Percentiles rank a stretch among this genome's conserved stretches.
phyloP scores from a whole-genome alignment of 2,888 invertebrate species.

The Aleiodes testaceus region DNA sequence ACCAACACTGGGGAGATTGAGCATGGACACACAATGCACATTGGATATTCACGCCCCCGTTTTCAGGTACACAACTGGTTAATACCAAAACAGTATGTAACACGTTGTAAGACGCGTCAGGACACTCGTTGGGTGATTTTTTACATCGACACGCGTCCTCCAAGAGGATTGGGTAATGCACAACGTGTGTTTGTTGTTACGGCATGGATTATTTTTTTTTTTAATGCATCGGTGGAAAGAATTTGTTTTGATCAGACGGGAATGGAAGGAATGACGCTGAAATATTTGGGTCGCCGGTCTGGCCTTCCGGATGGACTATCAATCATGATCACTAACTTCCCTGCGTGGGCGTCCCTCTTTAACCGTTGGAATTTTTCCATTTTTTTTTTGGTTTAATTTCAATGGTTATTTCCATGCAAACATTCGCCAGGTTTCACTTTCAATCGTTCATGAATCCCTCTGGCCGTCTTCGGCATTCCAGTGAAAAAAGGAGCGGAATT shows the following conservation, averaged over 20 bases:
- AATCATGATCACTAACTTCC: slow-evolving; percentile 36
- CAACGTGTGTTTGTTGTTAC: slow-evolving; percentile 7
- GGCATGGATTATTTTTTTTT: background rate
- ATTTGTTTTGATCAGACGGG: background rate
- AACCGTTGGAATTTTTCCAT: background rate
- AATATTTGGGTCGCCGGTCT: slow-evolving; percentile 31
- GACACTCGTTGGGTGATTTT: slow-evolving; percentile 10
- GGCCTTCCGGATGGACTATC: slow-evolving; percentile 42
- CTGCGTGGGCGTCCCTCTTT: slow-evolving; percentile 35
- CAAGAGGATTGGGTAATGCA: slow-evolving; percentile 26
- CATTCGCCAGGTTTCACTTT: slow-evolving; percentile 53
- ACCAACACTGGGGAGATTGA: background rate
- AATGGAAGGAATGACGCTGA: background rate
- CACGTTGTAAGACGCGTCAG: slow-evolving; percentile 26
- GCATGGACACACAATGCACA: background rate
- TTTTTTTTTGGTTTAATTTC: background rate
- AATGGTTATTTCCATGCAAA: slow-evolving; percentile 22
- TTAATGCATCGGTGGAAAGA: no score
- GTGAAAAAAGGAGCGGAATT: slow-evolving; percentile 13
- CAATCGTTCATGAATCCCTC: slow-evolving; percentile 51
- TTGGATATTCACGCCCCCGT: slow-evolving; percentile 5
- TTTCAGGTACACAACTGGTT: slow-evolving; percentile 5
- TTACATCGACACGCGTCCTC: slow-evolving; percentile 8
- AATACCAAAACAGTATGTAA: slow-evolving; percentile 32
- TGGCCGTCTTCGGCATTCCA: slow-evolving; percentile 51